These are phyloP conservation scores for Rana temporaria DNA, from an alignment of 2,113 vertebrate species.

Conservation along the genomic window DNA sequence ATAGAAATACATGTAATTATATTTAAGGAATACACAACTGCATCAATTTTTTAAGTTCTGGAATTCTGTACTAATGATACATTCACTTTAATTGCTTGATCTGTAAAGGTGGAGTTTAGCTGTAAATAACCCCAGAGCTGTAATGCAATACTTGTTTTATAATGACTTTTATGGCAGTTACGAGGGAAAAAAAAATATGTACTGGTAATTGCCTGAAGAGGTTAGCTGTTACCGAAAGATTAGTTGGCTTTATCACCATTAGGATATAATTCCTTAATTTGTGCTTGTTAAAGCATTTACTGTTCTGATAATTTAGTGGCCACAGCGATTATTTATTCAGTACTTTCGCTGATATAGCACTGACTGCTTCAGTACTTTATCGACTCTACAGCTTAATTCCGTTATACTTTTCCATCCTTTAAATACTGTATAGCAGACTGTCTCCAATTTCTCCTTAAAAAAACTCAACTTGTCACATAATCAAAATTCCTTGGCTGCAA, in stretches of 20 bases:
- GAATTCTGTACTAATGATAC: no score
- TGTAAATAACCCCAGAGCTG: no score
- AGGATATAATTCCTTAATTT: conserved; percentile 24
- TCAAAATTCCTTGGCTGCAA: no score
- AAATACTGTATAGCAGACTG: background rate
- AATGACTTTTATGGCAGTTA: no score
- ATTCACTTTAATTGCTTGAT: no score
- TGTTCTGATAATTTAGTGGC: conserved; percentile 30
- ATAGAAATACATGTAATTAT: no score
- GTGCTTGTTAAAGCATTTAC: conserved; percentile 29
- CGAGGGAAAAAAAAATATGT: background rate
- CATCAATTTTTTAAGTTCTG: no score
- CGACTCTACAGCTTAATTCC: background rate
- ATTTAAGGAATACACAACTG: no score
- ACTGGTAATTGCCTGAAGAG: conserved; percentile 15
- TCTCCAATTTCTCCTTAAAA: background rate
- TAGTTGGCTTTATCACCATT: conserved; percentile 26
- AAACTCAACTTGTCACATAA: background rate
- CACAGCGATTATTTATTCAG: conserved; percentile 38
- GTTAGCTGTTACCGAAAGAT: conserved; percentile 14
- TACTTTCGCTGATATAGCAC: conserved; percentile 34
- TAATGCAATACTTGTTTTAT: no score
- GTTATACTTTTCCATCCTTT: conserved; percentile 18
- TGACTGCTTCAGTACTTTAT: conserved; percentile 14
- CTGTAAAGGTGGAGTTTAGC: no score